phyloP scores from a whole-genome alignment of 2,113 vertebrate species.

The Bungarus multicinctus region DNA sequence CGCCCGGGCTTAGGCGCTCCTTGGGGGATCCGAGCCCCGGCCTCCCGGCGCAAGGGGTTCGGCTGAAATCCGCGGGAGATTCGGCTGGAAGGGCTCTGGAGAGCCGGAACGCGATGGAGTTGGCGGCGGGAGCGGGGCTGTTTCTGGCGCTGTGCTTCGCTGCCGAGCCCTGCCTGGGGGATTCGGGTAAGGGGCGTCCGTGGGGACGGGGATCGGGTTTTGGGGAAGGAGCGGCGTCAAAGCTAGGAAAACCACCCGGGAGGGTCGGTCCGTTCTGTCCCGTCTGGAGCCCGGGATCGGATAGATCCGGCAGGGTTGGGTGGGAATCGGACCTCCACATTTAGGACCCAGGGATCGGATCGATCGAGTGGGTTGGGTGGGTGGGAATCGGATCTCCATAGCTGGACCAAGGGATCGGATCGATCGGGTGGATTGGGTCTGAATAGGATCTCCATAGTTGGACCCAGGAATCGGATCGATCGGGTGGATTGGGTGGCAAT shows the following conservation, averaged over 20 bases:
- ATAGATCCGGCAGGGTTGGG: background rate
- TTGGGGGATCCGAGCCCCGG: background rate
- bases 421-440: too few relatives aligned
- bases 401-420: background rate
- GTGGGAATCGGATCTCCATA: background rate
- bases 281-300: background rate
- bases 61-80: too few relatives aligned
- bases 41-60: background rate
- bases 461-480: background rate
- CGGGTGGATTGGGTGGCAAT: background rate
- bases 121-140: background rate
- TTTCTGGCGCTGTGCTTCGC: background rate
- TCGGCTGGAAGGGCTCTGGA: background rate
- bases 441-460: background rate
- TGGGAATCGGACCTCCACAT: background rate
- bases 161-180: background rate
- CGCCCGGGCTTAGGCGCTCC: background rate
- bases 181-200: conserved; percentile 19
- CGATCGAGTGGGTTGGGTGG: background rate
- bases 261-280: background rate
- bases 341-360: background rate
- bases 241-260: background rate
- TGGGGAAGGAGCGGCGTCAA: background rate
- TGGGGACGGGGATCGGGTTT: background rate
- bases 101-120: background rate